Evolutionary conservation across 2,888 invertebrate genomes (phyloP), one percentile per base, ranked within the genome.

Genomic region (Prosopocoilus inquinatus): DNA sequence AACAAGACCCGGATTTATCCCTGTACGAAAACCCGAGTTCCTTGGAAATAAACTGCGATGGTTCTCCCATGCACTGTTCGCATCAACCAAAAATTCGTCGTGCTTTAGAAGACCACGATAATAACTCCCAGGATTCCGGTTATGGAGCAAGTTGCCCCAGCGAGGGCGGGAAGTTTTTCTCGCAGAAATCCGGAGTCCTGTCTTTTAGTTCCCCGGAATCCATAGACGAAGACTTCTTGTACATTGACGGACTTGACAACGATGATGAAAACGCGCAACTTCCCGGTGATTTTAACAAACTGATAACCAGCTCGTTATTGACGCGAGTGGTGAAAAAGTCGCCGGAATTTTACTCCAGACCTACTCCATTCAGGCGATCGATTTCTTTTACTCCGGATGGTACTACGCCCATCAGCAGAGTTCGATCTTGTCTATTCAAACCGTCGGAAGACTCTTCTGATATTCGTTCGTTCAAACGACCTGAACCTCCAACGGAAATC

Each of bases 221-320:
- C 13, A 80, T 81, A 69, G 85, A 86, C 70, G 87, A 87, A 63
- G 86, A 84, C 46, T 86, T 84, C 67, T 78, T 84, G 69, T 86
- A 87, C 47, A 77, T 86, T 53, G 80, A 83, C 49, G 84, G 85
- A 65, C 76, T 84, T 67, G 86, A 85, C 50, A 75, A 57, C 2
- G 68, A 83, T 36, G 78, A 79, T 38, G 80, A 81, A 50, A 71
- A 75, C 16, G 66, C 72, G 39, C 75, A 75, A 50, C 70, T 85
- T 16, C 86, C 86, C 8, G 78, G 78, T 50, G 82, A 83, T 57
- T 78, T 87, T 45, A 81, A 80, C 55, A 81, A 81, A 55, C 73
- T 87, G 20, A 79, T 87, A 34, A 81, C 79, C 48, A 84, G 83
- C 0, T 78, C 82, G 15, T 81, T 84, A 60, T 12, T 52, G 13